A percentile compares a stretch with the other conserved stretches of the same genome.
Conservation (phyloP, 2,888 invertebrate species). For the Steinernema scapterisci region DNA sequence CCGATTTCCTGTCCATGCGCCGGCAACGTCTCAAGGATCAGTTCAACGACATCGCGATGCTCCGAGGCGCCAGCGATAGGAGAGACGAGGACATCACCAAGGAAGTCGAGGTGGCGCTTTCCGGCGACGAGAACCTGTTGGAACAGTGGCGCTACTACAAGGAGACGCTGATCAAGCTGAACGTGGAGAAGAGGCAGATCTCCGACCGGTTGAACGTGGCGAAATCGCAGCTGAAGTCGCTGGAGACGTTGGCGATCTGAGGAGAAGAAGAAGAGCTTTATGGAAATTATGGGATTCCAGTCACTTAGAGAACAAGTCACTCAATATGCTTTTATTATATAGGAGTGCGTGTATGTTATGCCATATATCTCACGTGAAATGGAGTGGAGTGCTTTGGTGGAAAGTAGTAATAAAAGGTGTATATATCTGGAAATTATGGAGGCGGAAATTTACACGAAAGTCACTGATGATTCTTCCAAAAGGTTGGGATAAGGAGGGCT, state of each 20-base stretch:
- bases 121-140: background rate
- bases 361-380: background rate
- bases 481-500: too few species aligned
- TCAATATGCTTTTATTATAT: slow-evolving; percentile 7
- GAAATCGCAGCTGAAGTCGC: slow-evolving; percentile 27
- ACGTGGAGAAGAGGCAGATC: slow-evolving; percentile 30
- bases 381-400: too few species aligned
- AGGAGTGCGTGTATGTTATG: slow-evolving; percentile 20
- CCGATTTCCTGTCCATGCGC: slow-evolving; percentile 15
- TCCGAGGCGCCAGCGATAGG: background rate
- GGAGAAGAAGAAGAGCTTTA: slow-evolving; percentile 6
- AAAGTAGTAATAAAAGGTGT: slow-evolving; percentile 25
- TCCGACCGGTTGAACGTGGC: slow-evolving; percentile 28
- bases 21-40: slow-evolving; percentile 18
- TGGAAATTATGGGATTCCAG: slow-evolving; percentile 20
- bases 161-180: slow-evolving; percentile 31
- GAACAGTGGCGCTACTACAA: slow-evolving; percentile 31
- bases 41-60: slow-evolving; percentile 27
- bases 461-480: too few species aligned
- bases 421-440: too few species aligned
- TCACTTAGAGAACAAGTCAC: slow-evolving; percentile 14
- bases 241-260: slow-evolving; percentile 5
- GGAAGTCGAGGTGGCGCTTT: background rate
- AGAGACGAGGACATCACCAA: background rate
- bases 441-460: too few species aligned